Conservation (phyloP, 2,888 invertebrate species). For the Heliothis peltigera region DNA sequence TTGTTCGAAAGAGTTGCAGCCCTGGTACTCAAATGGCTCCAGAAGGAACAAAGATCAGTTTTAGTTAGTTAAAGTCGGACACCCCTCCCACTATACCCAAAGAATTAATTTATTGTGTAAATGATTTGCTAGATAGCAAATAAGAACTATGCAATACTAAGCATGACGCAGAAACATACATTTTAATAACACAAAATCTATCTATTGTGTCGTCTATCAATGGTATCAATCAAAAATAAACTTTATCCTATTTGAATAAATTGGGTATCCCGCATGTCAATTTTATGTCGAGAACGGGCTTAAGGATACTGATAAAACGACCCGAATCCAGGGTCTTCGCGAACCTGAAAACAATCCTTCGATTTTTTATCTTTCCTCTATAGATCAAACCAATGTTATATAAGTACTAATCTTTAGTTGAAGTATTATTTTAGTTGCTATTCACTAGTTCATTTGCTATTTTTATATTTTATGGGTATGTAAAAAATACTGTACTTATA, state of each 20-base stretch:
- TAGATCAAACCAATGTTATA: constrained; percentile 2
- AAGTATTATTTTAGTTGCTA: constrained; percentile 7
- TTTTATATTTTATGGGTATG: no score
- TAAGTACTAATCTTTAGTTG: constrained; percentile 7
- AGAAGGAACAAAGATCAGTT: no score
- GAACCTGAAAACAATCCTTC: constrained; percentile 36
- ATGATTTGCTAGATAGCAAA: no score
- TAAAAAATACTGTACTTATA: no score
- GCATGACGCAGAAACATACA: background rate
- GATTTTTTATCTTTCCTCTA: constrained; percentile 39
- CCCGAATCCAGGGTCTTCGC: constrained; percentile 48
- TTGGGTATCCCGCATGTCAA: constrained; percentile 59
- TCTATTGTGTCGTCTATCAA: constrained; percentile 1
- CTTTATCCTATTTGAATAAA: constrained; percentile 57
- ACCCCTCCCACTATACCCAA: no score
- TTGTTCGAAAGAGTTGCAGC: no score
- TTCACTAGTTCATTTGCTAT: no score
- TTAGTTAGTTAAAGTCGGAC: no score
- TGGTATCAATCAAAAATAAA: constrained; percentile 45
- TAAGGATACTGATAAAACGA: constrained; percentile 53
- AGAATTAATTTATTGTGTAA: no score
- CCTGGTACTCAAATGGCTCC: no score
- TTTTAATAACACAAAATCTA: constrained; percentile 33
- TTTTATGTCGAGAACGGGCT: constrained; percentile 59
- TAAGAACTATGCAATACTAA: background rate